phyloP scores from a whole-genome alignment of 2,888 invertebrate genomes.

The Dugesia japonica region DNA sequence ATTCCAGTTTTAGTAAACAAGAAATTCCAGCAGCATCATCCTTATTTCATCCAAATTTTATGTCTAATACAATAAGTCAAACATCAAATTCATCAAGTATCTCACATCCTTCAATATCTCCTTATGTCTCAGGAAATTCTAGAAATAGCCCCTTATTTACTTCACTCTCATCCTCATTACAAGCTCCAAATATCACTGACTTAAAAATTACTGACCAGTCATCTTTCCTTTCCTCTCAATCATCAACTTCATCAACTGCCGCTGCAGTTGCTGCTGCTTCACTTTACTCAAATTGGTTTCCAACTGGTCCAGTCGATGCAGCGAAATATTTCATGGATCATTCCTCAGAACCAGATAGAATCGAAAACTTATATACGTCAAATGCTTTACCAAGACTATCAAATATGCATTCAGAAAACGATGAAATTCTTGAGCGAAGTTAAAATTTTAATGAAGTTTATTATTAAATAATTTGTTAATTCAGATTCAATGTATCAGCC shows the following conservation, averaged over 20 bases:
- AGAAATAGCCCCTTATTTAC: slow-evolving; percentile 9
- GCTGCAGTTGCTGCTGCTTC: background rate
- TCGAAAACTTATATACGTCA: background rate
- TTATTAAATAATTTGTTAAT: background rate
- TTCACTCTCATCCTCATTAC: background rate
- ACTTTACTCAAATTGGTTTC: slow-evolving; percentile 4
- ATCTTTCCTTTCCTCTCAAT: background rate
- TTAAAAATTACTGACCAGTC: background rate
- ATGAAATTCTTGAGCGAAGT: background rate
- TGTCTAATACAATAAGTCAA: background rate
- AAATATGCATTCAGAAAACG: slow-evolving; percentile 3
- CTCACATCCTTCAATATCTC: background rate
- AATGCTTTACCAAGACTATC: slow-evolving; percentile 7
- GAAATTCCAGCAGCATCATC: slow-evolving; percentile 13
- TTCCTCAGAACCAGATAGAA: background rate
- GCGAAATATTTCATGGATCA: slow-evolving; percentile 11
- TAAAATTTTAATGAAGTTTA: background rate
- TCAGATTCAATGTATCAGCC: slow-evolving; percentile 9
- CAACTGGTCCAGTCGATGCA: background rate
- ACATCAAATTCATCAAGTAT: slow-evolving; percentile 1
- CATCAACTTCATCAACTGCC: background rate
- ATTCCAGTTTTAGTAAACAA: background rate
- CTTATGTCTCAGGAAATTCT: slow-evolving; percentile 15
- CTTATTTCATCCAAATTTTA: slow-evolving; percentile 6
- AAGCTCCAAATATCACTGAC: background rate